A percentile compares a stretch with the other conserved stretches of the same genome.
Conservation (phyloP, 2,113 vertebrate species). For the Calidris pugnax region DNA sequence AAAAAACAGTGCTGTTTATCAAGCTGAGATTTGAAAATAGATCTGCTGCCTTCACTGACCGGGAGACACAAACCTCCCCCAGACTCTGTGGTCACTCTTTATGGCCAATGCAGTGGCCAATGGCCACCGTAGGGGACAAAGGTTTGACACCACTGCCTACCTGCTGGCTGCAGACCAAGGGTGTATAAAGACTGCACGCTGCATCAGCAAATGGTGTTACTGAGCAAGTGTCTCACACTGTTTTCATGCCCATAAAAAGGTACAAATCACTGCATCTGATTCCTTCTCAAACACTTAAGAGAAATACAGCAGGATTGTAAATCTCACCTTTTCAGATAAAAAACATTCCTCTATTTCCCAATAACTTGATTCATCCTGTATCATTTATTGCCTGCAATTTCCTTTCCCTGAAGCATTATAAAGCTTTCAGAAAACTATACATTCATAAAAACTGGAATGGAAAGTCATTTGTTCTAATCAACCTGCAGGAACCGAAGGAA, state of each 20-base stretch:
- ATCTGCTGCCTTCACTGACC: neutral
- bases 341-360: neutral
- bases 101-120: neutral
- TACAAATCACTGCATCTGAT: neutral
- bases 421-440: constrained; percentile 24
- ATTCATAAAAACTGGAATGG: constrained; percentile 39
- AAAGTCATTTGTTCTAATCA: constrained; percentile 41
- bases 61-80: neutral
- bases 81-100: neutral
- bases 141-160: neutral
- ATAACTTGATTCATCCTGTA: neutral
- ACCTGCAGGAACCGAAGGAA: constrained; percentile 8
- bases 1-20: neutral
- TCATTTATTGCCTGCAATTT: constrained; percentile 13
- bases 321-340: constrained; percentile 24
- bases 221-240: neutral
- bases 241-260: neutral
- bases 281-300: neutral
- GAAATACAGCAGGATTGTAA: neutral
- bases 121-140: neutral
- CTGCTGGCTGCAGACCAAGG: neutral
- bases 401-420: neutral
- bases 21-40: neutral
- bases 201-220: neutral
- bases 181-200: neutral